These are phyloP conservation scores for Hydrocynus forskahlii DNA, from an alignment of 2,797 vertebrate species.

Conservation along the genomic window DNA sequence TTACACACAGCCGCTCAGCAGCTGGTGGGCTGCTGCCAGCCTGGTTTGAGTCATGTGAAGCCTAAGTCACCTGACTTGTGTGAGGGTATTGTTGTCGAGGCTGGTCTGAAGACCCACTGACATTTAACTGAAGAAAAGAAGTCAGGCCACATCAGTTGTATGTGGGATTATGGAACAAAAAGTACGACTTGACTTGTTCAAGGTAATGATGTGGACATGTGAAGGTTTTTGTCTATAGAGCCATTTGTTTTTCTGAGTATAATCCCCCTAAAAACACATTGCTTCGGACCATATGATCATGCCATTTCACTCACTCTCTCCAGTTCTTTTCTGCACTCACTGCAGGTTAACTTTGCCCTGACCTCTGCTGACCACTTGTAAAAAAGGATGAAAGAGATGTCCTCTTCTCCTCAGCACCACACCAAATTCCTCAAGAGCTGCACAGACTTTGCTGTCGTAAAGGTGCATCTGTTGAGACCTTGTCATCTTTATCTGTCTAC, in stretches of 20 bases:
- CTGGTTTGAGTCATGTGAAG: conserved; percentile 34
- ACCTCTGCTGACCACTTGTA: conserved; percentile 41
- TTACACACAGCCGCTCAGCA: conserved; percentile 47
- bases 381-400: not conserved
- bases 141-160: conserved; percentile 15
- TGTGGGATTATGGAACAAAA: conserved; percentile 27
- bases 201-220: not conserved
- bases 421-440: conserved; percentile 49
- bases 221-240: too few species aligned
- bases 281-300: too few species aligned
- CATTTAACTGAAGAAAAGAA: conserved; percentile 44
- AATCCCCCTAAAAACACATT: too few species aligned
- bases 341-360: conserved; percentile 5
- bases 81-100: conserved; percentile 17
- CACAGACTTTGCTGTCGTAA: conserved; percentile 23
- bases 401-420: not conserved
- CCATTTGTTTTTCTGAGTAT: too few species aligned
- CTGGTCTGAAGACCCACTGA: conserved; percentile 33
- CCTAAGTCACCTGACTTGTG: conserved; percentile 45
- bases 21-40: conserved; percentile 46
- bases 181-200: not conserved
- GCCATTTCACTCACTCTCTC: not conserved
- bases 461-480: not conserved
- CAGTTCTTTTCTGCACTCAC: not conserved
- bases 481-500: not conserved